These are phyloP conservation scores for Eustalomyia histrio DNA, from an alignment of 2,888 invertebrate genomes.

Conservation along the genomic window DNA sequence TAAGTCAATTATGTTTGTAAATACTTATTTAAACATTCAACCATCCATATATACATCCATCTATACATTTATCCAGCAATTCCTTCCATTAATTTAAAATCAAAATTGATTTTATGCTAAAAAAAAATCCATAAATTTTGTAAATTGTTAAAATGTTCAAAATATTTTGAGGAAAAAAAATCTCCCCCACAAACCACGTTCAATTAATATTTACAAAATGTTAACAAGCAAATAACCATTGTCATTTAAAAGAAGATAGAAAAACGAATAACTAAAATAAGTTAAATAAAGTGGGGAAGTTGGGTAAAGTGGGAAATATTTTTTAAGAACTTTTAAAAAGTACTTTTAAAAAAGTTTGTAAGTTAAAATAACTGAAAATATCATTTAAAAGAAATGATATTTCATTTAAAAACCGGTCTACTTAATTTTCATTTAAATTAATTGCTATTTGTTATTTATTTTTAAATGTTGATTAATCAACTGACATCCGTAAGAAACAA, in stretches of 20 bases:
- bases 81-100: slow-evolving; percentile 12
- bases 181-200: background rate
- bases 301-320: too few species aligned
- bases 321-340: too few species aligned
- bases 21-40: slow-evolving; percentile 33
- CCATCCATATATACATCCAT: background rate
- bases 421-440: too few species aligned
- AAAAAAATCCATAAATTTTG: background rate
- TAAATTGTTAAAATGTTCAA: background rate
- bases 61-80: background rate
- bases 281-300: too few species aligned
- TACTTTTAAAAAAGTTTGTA: too few species aligned
- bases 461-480: too few species aligned
- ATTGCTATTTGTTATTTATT: too few species aligned
- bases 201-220: slow-evolving; percentile 11
- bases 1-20: slow-evolving; percentile 31
- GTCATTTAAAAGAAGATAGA: background rate
- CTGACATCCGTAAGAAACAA: too few species aligned
- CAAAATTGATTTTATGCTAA: slow-evolving; percentile 15
- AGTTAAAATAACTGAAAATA: too few species aligned
- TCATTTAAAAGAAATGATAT: too few species aligned
- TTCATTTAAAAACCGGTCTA: too few species aligned
- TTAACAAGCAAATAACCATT: slow-evolving; percentile 20
- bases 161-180: background rate
- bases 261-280: background rate